These are phyloP conservation scores for Typhlichthys eigenmanni DNA, from an alignment of 2,797 vertebrate species.

Conservation along the genomic window DNA sequence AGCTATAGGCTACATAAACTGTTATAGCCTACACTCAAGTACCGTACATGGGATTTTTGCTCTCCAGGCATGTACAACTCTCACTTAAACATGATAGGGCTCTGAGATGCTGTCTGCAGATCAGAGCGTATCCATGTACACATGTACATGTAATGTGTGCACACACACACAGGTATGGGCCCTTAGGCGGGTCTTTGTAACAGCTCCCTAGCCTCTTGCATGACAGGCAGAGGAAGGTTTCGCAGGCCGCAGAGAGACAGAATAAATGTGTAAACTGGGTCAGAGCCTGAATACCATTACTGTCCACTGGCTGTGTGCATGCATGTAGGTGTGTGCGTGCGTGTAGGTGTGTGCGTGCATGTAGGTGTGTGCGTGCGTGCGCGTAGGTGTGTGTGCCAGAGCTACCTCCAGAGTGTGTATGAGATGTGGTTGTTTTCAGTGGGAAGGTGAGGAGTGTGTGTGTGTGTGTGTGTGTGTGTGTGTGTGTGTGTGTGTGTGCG, in stretches of 20 bases:
- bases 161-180: slow-evolving; percentile 10
- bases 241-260: slow-evolving; percentile 59
- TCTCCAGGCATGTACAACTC: too few species aligned
- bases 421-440: background rate
- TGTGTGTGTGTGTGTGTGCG: slow-evolving; percentile 11
- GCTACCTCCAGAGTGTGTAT: background rate
- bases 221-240: slow-evolving; percentile 55
- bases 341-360: slow-evolving; percentile 2
- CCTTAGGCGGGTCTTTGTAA: slow-evolving; percentile 38
- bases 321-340: slow-evolving; percentile 6
- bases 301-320: slow-evolving; percentile 29
- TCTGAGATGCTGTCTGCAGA: too few species aligned
- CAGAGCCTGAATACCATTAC: slow-evolving; percentile 75
- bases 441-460: slow-evolving; percentile 7
- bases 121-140: background rate
- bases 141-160: background rate
- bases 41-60: too few species aligned
- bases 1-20: too few species aligned
- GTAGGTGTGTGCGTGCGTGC: slow-evolving; percentile 6
- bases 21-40: too few species aligned
- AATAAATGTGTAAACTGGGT: slow-evolving; percentile 76
- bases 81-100: too few species aligned
- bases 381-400: slow-evolving; percentile 4
- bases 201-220: slow-evolving; percentile 49
- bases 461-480: slow-evolving; percentile 13